Conservation (phyloP, 64 coral and sea anemone genomes). For the Orbicella faveolata region DNA sequence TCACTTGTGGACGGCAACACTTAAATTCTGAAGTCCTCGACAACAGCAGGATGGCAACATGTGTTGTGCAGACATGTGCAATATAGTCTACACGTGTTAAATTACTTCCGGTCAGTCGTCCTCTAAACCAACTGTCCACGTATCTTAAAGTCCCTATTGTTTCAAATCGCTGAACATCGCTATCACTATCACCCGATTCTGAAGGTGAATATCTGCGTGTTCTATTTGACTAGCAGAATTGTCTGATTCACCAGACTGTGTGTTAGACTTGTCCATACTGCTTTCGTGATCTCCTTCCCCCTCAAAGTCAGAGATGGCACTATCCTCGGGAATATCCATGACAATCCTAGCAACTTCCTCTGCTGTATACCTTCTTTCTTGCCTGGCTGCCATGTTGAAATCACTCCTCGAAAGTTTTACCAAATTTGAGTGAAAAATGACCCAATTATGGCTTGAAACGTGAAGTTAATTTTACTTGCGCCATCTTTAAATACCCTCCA, state of each 20-base stretch:
- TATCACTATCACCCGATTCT: neutral
- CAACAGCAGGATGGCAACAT: no score
- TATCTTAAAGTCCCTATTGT: neutral
- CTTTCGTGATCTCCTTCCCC: conserved; percentile 2
- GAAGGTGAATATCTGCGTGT: neutral
- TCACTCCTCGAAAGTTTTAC: conserved; percentile 29
- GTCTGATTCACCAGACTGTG: conserved; percentile 1
- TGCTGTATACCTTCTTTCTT: conserved; percentile 6
- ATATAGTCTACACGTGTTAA: no score
- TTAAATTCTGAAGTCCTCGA: no score
- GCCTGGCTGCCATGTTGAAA: conserved; percentile 26
- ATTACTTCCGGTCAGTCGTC: no score
- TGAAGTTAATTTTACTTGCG: neutral
- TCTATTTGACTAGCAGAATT: conserved; percentile 1
- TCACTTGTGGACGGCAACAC: no score
- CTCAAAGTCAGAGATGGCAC: neutral
- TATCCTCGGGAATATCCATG: conserved; percentile 1
- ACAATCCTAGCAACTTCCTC: conserved; percentile 30
- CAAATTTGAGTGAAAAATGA: conserved; percentile 43
- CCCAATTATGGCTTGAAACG: neutral
- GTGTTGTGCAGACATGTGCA: no score
- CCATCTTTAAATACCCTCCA: conserved; percentile 45
- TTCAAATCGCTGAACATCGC: neutral
- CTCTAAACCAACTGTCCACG: no score
- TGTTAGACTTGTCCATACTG: neutral